Percentiles rank a stretch among this genome's conserved stretches.
phyloP scores from a whole-genome alignment of 2,113 vertebrate genomes.

The Campylomormyrus tamandua region DNA sequence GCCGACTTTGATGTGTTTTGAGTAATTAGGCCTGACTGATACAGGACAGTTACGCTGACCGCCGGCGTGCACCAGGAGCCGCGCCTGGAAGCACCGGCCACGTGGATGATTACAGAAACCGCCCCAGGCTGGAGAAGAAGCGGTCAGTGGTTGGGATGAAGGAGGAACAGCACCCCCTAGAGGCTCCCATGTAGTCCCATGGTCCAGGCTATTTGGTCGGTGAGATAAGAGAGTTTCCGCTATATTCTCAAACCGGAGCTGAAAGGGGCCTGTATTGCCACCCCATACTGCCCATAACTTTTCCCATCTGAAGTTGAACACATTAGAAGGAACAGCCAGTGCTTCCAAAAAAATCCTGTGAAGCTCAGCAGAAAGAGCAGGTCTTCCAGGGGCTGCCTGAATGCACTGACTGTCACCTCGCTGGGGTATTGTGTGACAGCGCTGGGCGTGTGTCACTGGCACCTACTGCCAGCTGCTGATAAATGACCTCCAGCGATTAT shows the following conservation, averaged over 20 bases:
- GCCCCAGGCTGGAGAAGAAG: slow-evolving; percentile 30
- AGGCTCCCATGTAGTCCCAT: not conserved
- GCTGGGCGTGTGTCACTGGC: not conserved
- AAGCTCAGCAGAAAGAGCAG: not conserved
- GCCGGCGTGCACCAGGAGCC: slow-evolving; percentile 29
- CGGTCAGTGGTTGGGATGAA: slow-evolving; percentile 1
- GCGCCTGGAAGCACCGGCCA: slow-evolving; percentile 64
- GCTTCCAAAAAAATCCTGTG: not conserved
- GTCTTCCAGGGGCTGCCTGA: not conserved
- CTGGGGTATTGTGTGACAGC: not conserved
- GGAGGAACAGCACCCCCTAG: not conserved
- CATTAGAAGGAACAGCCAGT: not conserved
- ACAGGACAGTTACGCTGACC: slow-evolving; percentile 56
- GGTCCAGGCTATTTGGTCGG: not conserved
- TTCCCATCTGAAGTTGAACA: not conserved
- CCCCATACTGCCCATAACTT: not conserved
- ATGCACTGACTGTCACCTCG: not conserved
- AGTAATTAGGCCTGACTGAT: slow-evolving; percentile 70
- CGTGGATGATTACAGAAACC: slow-evolving; percentile 46
- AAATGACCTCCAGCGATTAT: not conserved
- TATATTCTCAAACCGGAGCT: slow-evolving; percentile 23
- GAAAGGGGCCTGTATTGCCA: not conserved
- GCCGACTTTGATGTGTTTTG: slow-evolving; percentile 52
- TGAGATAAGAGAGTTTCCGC: slow-evolving; percentile 34
- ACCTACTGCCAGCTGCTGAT: not conserved